A percentile compares a stretch with the other conserved stretches of the same genome.
phyloP scores from a whole-genome alignment of 2,888 invertebrate species.

The Vanessa cardui region DNA sequence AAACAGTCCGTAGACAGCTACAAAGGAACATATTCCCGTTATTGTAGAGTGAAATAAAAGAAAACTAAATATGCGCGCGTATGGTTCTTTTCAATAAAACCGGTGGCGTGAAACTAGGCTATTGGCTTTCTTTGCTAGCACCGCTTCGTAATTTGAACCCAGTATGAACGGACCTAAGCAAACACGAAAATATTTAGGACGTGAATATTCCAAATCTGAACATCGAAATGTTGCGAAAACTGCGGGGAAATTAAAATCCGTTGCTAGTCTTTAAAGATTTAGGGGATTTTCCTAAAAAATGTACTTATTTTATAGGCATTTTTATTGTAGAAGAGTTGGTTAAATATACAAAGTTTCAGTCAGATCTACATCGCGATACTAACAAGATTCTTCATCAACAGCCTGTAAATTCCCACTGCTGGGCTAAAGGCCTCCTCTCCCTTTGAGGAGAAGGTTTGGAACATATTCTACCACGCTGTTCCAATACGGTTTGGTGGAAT shows the following conservation, averaged over 20 bases:
- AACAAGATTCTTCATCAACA: too few species aligned
- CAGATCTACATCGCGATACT: too few species aligned
- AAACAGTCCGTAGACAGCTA: constrained; percentile 49
- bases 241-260: neutral
- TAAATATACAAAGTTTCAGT: too few species aligned
- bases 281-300: too few species aligned
- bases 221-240: constrained; percentile 12
- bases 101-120: constrained; percentile 63
- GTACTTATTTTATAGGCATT: too few species aligned
- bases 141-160: constrained; percentile 38
- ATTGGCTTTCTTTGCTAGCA: constrained; percentile 67
- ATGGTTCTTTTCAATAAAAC: constrained; percentile 71
- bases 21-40: constrained; percentile 51
- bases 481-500: too few species aligned
- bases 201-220: constrained; percentile 21
- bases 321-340: too few species aligned
- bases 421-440: too few species aligned
- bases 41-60: constrained; percentile 56
- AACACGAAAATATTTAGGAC: constrained; percentile 22
- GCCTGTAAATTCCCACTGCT: too few species aligned
- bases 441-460: too few species aligned
- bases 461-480: too few species aligned
- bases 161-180: constrained; percentile 23
- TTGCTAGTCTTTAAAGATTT: neutral
- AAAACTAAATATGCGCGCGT: constrained; percentile 56